Evolutionary conservation across 2,888 invertebrate species (phyloP), one percentile per base, ranked within the genome.

Genomic region (Sipha maydis): DNA sequence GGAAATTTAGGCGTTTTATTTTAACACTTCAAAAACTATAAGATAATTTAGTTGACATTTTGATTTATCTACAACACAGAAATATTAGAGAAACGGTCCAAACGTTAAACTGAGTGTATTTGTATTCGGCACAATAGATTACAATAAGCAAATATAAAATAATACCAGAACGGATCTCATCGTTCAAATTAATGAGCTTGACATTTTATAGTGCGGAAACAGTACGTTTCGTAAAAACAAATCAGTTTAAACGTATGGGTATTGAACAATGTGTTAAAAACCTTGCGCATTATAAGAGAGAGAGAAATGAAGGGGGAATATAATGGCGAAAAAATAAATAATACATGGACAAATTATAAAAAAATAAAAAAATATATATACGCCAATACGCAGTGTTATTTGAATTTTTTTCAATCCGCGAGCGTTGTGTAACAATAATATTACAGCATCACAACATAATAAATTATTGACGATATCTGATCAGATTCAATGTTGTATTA

Each of bases 401-500:
- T 83, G 38, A 14, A 14, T 48, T 48, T 48, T 48, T 48, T 34
- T 54, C 54, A 17, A 34, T 31, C 54, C 34, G 19, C 54, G 9
- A 83, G 1, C 19, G 48, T 83, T 56, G 31, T 25, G 82, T 25
- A 77, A 48, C 48, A 48, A 48, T 48, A 48, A 77, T 31, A 48
- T n/a, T 48, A 77, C 48, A 41, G 17, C 67, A 82, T 69, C 48
- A 28, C 38, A 75, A 38, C 83, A 75, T 25, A n/a, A 17, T n/a
- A 48, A n/a, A 2, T 25, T 31, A 38, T n/a, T 21, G 69, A 11
- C 2, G 48, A 69, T 48, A 84, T 75, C 83, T 48, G 48, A 48
- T 48, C 14, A 34, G 38, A 86, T 79, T 56, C 69, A 14, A 34
- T 34, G 48, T 14, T 48, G 56, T 78, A 79, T 78, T 85, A 85